Evolutionary conservation across 2,113 vertebrate species (phyloP).

Genomic region (Chiloscyllium plagiosum): DNA sequence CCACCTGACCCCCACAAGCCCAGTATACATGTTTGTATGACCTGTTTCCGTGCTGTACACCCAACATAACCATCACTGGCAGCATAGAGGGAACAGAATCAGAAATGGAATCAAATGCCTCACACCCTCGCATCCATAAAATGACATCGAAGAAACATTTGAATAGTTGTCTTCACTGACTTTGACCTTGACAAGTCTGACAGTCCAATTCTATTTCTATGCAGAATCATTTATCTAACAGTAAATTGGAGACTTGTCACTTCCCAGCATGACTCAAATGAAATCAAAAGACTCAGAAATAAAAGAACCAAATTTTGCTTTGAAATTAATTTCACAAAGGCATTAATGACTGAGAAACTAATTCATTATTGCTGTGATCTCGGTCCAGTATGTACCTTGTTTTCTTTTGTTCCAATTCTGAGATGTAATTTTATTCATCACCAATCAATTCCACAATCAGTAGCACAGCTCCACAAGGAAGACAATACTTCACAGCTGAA

Average conservation of each 20-base stretch:
- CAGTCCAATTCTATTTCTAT: background rate
- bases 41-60: too few species aligned
- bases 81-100: background rate
- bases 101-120: background rate
- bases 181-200: background rate
- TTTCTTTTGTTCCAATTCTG: background rate
- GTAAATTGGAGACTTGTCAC: background rate
- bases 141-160: background rate
- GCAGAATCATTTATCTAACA: background rate
- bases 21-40: background rate
- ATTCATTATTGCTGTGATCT: background rate
- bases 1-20: background rate
- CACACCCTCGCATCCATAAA: background rate
- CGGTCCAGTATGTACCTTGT: background rate
- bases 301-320: background rate
- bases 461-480: background rate
- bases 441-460: background rate
- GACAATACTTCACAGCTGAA: background rate
- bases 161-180: background rate
- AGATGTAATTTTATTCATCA: background rate
- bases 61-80: background rate
- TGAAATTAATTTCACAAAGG: background rate
- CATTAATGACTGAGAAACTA: background rate
- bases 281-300: background rate
- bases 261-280: background rate